Base-by-base conservation (phyloP, 2,888 invertebrate genomes). In the Monochamus alternatus region DNA sequence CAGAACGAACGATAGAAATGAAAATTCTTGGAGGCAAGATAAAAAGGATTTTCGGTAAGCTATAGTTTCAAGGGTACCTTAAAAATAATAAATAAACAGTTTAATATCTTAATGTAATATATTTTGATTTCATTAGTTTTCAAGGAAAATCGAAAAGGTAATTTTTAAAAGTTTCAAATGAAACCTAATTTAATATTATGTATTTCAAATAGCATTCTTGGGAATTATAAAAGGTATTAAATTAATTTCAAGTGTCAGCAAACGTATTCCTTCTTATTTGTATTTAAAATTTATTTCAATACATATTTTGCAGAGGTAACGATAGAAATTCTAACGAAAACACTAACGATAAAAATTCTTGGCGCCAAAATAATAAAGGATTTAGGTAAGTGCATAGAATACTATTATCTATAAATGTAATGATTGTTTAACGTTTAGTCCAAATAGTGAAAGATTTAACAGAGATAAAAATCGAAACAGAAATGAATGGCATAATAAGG, bases 281-380 rank as follows among this genome's bases (percentile, higher is more conserved):
- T 1, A 58, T 52, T 5, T 72, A n/a, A 65, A 32, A 38, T 38
- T 38, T 38, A 38, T 22, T 22, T 22, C 4, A 38, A 38, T 38
- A 1, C 4, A 38, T 38, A 2, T 38, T 38, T 76, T 74, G 10
- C 58, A 79, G 79, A 80, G 78, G 77, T 65, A 79, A 78, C 78
- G 85, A 84, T 58, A 77, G 71, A 69, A 81, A 83, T 77, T 75
- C 83, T 52, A 84, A 83, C 80, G 84, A 85, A 72, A 76, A 74
- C 66, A 65, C 62, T 44, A 75, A 82, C 66, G 82, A 81, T n/a
- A 71, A 67, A 22, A 80, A 75, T 71, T 82, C 84, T 55, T 85
- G 86, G 85, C 77, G 85, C 71, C 81, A 85, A 66, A 82, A 82
- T 68, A 85, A 85, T 60, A 85, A 82, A 78, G 83, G 83, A 62